Evolutionary conservation across 2,113 vertebrate genomes (phyloP), one percentile per base, ranked within the genome.

Genomic region (Miniopterus natalensis): DNA sequence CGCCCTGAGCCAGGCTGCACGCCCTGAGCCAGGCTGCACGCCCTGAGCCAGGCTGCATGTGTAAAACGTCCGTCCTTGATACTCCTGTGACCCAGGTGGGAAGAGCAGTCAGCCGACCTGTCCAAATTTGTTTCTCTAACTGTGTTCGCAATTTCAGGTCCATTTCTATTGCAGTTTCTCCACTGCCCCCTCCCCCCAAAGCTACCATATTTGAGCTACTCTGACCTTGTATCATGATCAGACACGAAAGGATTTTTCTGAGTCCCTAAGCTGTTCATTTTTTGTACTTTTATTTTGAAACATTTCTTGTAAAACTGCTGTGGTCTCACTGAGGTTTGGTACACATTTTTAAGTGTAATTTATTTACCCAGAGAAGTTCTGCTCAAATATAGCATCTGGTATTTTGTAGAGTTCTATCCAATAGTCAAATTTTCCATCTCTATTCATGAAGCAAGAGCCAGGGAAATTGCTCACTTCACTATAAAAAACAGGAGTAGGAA

Each of bases 341-440:
- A 95, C 89, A 40, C 96, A 78, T 96, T 97, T 97, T 95, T 53
- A 95, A 95, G 75, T 78, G 84, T 87, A 96, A 92, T 96, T 96
- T 96, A 94, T 96, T 97, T 97, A 90, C 17, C 42, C 96, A 93
- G 92, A 88, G 88, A 95, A 95, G 78, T 42, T 91, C 86, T 95
- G 74, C 59, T 97, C 83, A 89, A 96, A 94, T 89, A 95, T 31
- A 86, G 89, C 95, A 92, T 96, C 96, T 97, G 96, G 96, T 87
- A 84, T 97, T 97, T 95, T 85, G 91, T 73, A 92, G 85, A 49
- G 17, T 89, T 93, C 59, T 91, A 53, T 87, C 94, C 91, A 91
- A 29, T 86, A 83, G 78, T 97, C 96, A 97, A 79, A 96, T 84
- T 97, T 97, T 98, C 96, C 95, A 90, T 94, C 71, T 97, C 70